A percentile compares a stretch with the other conserved stretches of the same genome.
These are phyloP conservation scores for Mustela erminea DNA, from an alignment of 2,797 vertebrate species.

Conservation along the genomic window DNA sequence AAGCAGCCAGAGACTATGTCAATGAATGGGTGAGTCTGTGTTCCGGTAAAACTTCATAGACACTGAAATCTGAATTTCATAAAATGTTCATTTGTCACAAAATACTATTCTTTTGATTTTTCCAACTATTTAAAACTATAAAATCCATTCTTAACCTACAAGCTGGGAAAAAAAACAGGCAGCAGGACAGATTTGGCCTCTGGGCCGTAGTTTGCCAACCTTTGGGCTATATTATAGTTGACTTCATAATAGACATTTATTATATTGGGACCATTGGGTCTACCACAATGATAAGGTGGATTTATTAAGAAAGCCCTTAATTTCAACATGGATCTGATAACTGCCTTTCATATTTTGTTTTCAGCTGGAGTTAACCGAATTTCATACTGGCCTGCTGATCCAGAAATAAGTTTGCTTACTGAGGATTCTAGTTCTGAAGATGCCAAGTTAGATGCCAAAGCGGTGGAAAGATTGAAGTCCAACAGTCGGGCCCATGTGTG, in stretches of 20 bases:
- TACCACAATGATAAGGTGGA: background rate
- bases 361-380: conserved; percentile 95
- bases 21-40: background rate
- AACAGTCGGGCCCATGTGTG: conserved; percentile 95
- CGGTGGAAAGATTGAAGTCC: conserved; percentile 95
- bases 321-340: background rate
- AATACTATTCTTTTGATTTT: background rate
- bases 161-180: background rate
- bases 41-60: conserved; percentile 1
- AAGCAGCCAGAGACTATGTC: background rate
- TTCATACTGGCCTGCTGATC: conserved; percentile 97
- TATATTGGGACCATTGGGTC: background rate
- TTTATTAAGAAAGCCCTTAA: conserved; percentile 53
- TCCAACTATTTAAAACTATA: background rate
- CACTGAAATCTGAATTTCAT: conserved; percentile 24
- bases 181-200: background rate
- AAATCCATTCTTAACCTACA: background rate
- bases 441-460: conserved; percentile 93
- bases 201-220: background rate
- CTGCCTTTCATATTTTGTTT: conserved; percentile 82
- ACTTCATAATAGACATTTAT: conserved; percentile 17
- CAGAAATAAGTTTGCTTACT: conserved; percentile 94
- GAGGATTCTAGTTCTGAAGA: conserved; percentile 88
- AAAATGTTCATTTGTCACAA: background rate
- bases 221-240: background rate